A percentile compares a stretch with the other conserved stretches of the same genome.
These are phyloP conservation scores for Heliothis virescens DNA, from an alignment of 1,140 invertebrate genomes.

Conservation along the genomic window DNA sequence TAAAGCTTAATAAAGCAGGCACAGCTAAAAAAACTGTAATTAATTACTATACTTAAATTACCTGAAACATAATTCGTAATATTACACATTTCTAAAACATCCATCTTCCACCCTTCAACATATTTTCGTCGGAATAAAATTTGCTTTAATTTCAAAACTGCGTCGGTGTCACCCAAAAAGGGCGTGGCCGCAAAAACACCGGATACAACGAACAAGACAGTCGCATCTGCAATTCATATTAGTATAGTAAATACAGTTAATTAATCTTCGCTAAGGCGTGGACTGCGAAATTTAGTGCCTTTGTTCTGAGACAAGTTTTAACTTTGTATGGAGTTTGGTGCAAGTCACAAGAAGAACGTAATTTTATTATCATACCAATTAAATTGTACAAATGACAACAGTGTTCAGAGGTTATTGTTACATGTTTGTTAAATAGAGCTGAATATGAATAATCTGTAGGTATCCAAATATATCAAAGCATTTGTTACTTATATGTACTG, in stretches of 20 bases:
- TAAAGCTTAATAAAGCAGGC: too few relatives aligned
- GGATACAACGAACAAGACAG: slow-evolving; percentile 47
- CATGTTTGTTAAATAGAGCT: too few relatives aligned
- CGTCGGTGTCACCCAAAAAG: not conserved
- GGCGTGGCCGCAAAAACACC: slow-evolving; percentile 42
- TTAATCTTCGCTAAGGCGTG: slow-evolving; percentile 70
- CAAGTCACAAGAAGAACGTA: slow-evolving; percentile 32
- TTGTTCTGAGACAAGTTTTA: slow-evolving; percentile 57
- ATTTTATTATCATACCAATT: too few relatives aligned
- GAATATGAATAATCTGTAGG: too few relatives aligned
- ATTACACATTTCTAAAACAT: not conserved
- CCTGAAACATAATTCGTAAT: not conserved
- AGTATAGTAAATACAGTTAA: slow-evolving; percentile 60
- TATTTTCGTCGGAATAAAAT: not conserved
- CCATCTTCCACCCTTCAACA: not conserved
- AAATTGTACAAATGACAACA: too few relatives aligned
- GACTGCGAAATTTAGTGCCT: slow-evolving; percentile 62
- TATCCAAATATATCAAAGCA: too few relatives aligned
- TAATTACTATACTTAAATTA: too few relatives aligned
- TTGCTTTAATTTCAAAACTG: not conserved
- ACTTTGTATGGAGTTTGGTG: slow-evolving; percentile 51
- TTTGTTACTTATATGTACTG: too few relatives aligned
- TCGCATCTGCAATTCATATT: slow-evolving; percentile 63
- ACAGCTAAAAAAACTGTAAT: not conserved
- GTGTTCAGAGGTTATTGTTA: too few relatives aligned